These are phyloP conservation scores for Sinelater perroti DNA, from an alignment of 2,888 invertebrate genomes.

Conservation along the genomic window DNA sequence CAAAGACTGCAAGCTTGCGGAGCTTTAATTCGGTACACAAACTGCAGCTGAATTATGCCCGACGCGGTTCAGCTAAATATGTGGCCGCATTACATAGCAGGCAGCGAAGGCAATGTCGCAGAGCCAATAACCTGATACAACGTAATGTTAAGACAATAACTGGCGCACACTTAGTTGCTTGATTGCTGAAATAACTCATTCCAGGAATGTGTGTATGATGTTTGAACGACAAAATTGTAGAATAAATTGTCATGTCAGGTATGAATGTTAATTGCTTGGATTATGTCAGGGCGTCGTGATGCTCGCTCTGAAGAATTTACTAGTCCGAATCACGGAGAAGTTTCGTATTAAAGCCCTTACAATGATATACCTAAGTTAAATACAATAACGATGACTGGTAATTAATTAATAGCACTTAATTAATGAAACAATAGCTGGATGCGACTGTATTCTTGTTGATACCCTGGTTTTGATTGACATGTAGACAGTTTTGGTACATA, in stretches of 20 bases:
- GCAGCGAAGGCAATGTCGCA: slow-evolving; percentile 22
- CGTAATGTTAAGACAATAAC: slow-evolving; percentile 34
- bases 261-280: slow-evolving; percentile 30
- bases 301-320: slow-evolving; percentile 5
- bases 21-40: slow-evolving; percentile 27
- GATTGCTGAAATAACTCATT: slow-evolving; percentile 34
- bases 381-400: too few relatives aligned
- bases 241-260: slow-evolving; percentile 32
- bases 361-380: too few relatives aligned
- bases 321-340: too few relatives aligned
- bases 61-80: slow-evolving; percentile 18
- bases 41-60: slow-evolving; percentile 25
- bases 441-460: too few relatives aligned
- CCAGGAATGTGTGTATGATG: slow-evolving; percentile 23
- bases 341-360: too few relatives aligned
- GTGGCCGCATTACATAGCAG: slow-evolving; percentile 30
- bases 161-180: slow-evolving; percentile 26
- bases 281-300: slow-evolving; percentile 10
- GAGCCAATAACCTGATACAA: slow-evolving; percentile 27
- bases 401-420: too few relatives aligned
- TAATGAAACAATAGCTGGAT: too few relatives aligned
- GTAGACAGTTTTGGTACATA: too few relatives aligned
- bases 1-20: slow-evolving; percentile 23
- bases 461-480: too few relatives aligned
- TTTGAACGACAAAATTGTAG: slow-evolving; percentile 28